A percentile compares a stretch with the other conserved stretches of the same genome.
Conservation (phyloP, 2,888 invertebrate genomes). For the Chymomyza procnemis region DNA sequence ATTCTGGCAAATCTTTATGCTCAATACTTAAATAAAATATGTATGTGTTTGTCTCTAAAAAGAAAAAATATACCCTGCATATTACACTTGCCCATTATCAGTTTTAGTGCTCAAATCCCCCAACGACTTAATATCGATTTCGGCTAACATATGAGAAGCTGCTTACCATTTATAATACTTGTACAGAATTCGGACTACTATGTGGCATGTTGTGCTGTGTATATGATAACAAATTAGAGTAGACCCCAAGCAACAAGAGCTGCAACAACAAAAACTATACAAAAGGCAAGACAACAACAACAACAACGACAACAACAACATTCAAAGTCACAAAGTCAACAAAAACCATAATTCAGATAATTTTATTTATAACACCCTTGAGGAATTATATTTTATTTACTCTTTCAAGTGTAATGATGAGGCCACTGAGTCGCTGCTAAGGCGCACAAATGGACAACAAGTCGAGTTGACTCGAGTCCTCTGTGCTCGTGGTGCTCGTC, state of each 20-base stretch:
- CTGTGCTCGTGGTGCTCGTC: background rate
- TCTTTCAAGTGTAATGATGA: slow-evolving; percentile 73
- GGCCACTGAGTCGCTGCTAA: slow-evolving; percentile 46
- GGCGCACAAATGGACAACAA: slow-evolving; percentile 29
- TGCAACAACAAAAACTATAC: slow-evolving; percentile 49
- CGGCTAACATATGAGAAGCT: slow-evolving; percentile 46
- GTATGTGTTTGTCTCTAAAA: background rate
- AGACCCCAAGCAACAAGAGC: slow-evolving; percentile 31
- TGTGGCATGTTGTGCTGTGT: background rate
- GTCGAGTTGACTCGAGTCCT: slow-evolving; percentile 2
- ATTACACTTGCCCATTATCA: slow-evolving; percentile 41
- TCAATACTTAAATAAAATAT: background rate
- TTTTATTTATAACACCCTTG: slow-evolving; percentile 76
- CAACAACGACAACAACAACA: slow-evolving; percentile 19
- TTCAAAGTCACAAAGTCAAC: slow-evolving; percentile 69
- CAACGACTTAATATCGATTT: slow-evolving; percentile 42
- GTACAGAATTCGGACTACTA: background rate
- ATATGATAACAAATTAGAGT: slow-evolving; percentile 57
- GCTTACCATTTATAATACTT: slow-evolving; percentile 3
- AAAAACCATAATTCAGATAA: slow-evolving; percentile 75
- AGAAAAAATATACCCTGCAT: slow-evolving; percentile 33
- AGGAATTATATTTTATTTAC: slow-evolving; percentile 74
- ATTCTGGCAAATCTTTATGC: background rate
- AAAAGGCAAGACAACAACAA: slow-evolving; percentile 37
- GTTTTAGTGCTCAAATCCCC: slow-evolving; percentile 28